phyloP scores from a whole-genome alignment of 2,113 vertebrate species.

The Brachypodius melanocephalos region DNA sequence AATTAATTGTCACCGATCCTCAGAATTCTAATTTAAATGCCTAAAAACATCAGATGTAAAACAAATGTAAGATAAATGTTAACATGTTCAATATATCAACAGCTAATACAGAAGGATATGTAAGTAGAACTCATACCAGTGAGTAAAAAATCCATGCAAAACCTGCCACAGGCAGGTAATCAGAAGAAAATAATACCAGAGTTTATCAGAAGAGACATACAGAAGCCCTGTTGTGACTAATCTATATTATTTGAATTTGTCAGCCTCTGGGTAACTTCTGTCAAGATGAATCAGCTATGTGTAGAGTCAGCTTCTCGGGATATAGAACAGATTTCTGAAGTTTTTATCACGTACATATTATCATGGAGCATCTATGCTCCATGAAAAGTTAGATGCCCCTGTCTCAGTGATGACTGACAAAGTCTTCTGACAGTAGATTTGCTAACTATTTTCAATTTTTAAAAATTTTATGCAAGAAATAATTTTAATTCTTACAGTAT shows the following conservation, averaged over 20 bases:
- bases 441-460: background rate
- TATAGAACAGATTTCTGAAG: background rate
- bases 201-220: background rate
- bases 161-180: conserved; percentile 11
- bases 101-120: background rate
- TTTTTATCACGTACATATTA: background rate
- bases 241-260: conserved; percentile 1
- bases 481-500: background rate
- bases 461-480: background rate
- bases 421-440: background rate
- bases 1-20: background rate
- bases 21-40: background rate
- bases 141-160: background rate
- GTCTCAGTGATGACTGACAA: background rate
- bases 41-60: background rate
- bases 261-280: background rate
- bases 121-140: background rate
- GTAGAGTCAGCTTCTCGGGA: background rate
- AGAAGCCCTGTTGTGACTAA: conserved; percentile 15
- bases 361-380: background rate
- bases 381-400: background rate
- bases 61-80: background rate
- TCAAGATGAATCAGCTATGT: background rate
- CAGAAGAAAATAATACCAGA: background rate
- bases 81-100: background rate